Base-by-base conservation (phyloP, 2,797 vertebrate species). In the Natrix natrix region DNA sequence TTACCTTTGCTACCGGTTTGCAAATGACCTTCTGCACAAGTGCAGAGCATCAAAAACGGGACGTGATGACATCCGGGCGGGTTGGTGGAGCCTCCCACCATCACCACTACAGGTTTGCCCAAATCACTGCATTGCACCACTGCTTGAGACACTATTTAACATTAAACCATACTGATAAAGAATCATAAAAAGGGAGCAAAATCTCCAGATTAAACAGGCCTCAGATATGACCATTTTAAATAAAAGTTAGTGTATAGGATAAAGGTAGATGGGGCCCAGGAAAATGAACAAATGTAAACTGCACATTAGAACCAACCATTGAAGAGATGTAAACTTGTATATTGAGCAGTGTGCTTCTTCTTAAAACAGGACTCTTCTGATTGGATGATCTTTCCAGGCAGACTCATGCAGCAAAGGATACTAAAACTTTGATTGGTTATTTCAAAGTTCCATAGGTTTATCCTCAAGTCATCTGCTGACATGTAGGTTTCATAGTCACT, bases 361-460 rank as follows among this genome's bases (percentile, higher is more conserved):
- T 52, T 43, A 55, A 91, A n/a, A 37, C 28, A 63, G 6, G 83
- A 48, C 57, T 90, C 83, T 93, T 91, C 89, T 26, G 22, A 57
- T 54, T 88, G 57, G 89, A 92, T 90, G 78, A 54, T 57, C 63
- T 86, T 13, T 57, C 83, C 92, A 92, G 78, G 37, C 26, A 66
- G 63, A 0, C 0, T 78, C n/a, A 0, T 0, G 0, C 86, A 89
- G 28, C 93, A 97, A 98, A 99, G 98, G 99, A 99, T 99, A 99
- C 99, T 99, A 97, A 99, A 99, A 98, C 99, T 99, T 94, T 99
- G 98, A 96, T 99, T 99, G 0, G 99, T 99, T 97, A 99, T 99
- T 97, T 99, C 99, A 95, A 99, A 98, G 97, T 99, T 99, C 99
- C 99, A 99, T 88, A 99, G 98, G 97, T 99, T 99, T 97, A 99